Evolutionary conservation across 2,797 vertebrate genomes (phyloP), one percentile per base, ranked within the genome.

Genomic region (Ceryle rudis): DNA sequence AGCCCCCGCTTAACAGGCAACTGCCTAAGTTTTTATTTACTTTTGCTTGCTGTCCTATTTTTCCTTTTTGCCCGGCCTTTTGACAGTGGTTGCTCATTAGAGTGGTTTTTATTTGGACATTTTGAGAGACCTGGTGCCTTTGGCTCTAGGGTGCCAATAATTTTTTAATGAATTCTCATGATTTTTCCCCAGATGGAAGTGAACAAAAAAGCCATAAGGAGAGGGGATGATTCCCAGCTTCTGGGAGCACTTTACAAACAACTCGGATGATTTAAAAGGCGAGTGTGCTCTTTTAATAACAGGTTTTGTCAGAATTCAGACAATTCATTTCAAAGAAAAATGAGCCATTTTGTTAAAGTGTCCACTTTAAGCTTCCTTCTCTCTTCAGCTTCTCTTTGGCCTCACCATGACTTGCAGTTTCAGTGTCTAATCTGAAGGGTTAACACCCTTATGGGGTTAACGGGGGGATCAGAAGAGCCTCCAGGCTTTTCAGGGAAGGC

Each of bases 321-420:
- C 89, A 91, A 93, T 89, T 94, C 58, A 69, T 64, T 86, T 73
- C n/a, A 61, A 90, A 93, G 87, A 22, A 88, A 92, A 95, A 89
- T 22, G 33, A 35, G 31, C 22, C 52, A 29, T 90, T 96, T 92
- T 78, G 52, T 88, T 81, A 65, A 28, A 90, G 33, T 65, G 41
- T 47, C 51, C 64, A 64, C 81, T 90, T 65, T 18, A 21, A 94
- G 33, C 47, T 69, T 60, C 57, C 55, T 46, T 25, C 21, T 80
- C 69, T 71, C 47, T 10, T 90, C 58, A 46, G 41, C 26, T 58
- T 46, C 93, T 75, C 61, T 77, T 74, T 1, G 21, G 71, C 42
- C 81, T 55, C 39, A 21, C 20, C 5, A 14, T 75, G 14, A 26
- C 55, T 58, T 39, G 33, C 2, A 6, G 62, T 74, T 84, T 79